phyloP scores from a whole-genome alignment of 2,888 invertebrate species.

The Lepidocyrtoides sp. region DNA sequence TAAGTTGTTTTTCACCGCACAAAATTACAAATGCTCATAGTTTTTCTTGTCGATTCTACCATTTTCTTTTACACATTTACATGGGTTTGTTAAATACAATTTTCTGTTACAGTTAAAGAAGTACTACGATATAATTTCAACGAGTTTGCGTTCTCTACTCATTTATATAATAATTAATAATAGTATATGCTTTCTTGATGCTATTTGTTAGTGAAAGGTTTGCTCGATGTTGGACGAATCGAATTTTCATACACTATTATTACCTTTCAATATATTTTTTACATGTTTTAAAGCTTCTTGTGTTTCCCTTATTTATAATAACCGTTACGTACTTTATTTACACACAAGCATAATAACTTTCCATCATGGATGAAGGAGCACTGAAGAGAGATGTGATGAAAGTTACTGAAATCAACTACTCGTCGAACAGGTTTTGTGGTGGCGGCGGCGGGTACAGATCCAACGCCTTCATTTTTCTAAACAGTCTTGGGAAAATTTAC shows the following conservation, averaged over 20 bases:
- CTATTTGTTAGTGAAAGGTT: constrained; percentile 62
- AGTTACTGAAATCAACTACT: constrained; percentile 15
- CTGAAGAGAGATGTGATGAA: background rate
- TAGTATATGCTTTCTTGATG: constrained; percentile 40
- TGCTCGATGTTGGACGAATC: constrained; percentile 77
- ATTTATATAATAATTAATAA: constrained; percentile 24
- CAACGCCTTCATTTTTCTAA: background rate
- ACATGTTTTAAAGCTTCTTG: constrained; percentile 73
- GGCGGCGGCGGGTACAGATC: too few relatives aligned
- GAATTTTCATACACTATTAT: constrained; percentile 36
- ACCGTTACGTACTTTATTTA: constrained; percentile 22
- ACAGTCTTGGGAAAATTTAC: constrained; percentile 12
- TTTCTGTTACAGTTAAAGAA: constrained; percentile 54
- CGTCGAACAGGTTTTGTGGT: background rate
- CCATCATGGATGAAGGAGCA: background rate
- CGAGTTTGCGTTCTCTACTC: constrained; percentile 57
- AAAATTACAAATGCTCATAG: constrained; percentile 43
- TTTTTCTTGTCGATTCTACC: constrained; percentile 19
- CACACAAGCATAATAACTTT: constrained; percentile 8
- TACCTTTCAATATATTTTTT: constrained; percentile 53
- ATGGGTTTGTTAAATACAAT: constrained; percentile 53
- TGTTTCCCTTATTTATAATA: constrained; percentile 25
- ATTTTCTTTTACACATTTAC: constrained; percentile 45
- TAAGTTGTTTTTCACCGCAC: constrained; percentile 25
- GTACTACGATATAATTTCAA: constrained; percentile 67